These are phyloP conservation scores for Rhysida immarginata DNA, from an alignment of 1,140 invertebrate genomes.

Conservation along the genomic window DNA sequence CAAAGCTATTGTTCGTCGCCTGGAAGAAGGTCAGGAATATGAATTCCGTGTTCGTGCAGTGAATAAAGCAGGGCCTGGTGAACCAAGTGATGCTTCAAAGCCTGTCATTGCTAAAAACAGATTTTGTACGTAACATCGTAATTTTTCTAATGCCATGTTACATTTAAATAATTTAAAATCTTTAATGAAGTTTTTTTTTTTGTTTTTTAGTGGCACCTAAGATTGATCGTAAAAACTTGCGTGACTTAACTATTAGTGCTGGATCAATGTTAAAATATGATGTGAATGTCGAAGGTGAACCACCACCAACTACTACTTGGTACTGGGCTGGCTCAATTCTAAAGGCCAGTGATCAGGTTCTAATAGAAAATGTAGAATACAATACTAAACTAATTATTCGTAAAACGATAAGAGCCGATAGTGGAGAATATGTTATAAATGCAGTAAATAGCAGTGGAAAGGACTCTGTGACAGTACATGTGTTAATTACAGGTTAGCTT, in stretches of 20 bases:
- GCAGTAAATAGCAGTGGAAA: constrained; percentile 71
- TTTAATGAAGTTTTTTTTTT: not conserved
- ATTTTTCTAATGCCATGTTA: not conserved
- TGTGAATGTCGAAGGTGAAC: constrained; percentile 78
- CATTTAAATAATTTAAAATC: not conserved
- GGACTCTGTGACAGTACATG: constrained; percentile 74
- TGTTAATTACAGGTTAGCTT: constrained; percentile 49
- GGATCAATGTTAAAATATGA: constrained; percentile 85
- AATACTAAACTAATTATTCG: constrained; percentile 72
- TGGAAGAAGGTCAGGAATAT: constrained; percentile 94
- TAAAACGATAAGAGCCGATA: constrained; percentile 60
- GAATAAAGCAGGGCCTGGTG: constrained; percentile 84
- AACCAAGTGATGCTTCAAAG: constrained; percentile 67
- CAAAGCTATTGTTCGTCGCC: constrained; percentile 57
- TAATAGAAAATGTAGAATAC: constrained; percentile 70
- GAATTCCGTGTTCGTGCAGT: constrained; percentile 94
- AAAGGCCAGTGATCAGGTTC: constrained; percentile 30
- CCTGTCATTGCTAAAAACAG: constrained; percentile 81
- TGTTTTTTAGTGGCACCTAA: constrained; percentile 62
- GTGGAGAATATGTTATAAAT: constrained; percentile 73
- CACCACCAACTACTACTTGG: constrained; percentile 79
- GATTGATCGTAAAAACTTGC: constrained; percentile 80
- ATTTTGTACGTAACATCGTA: constrained; percentile 41
- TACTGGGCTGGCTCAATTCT: constrained; percentile 46
- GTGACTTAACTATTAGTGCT: constrained; percentile 75